These are phyloP conservation scores for Stenchaetothrips biformis DNA, from an alignment of 2,888 invertebrate species.

Conservation along the genomic window DNA sequence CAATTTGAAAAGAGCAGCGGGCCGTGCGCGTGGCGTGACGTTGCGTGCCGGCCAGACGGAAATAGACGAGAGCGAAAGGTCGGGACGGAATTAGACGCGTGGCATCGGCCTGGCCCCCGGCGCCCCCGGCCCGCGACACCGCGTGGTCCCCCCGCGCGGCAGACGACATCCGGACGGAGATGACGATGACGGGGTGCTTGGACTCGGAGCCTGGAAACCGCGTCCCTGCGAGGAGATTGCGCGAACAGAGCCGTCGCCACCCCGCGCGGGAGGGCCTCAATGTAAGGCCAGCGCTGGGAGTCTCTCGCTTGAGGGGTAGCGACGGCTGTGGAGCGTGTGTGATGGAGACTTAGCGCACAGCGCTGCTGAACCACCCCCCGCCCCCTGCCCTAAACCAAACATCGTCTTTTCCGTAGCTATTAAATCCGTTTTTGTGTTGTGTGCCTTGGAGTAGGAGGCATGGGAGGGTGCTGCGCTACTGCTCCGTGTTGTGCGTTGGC, in stretches of 20 bases:
- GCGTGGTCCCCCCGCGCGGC: constrained; percentile 5
- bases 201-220: too few species aligned
- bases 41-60: background rate
- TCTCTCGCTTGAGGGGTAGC: too few species aligned
- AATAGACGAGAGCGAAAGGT: background rate
- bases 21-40: background rate
- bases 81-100: background rate
- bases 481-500: background rate
- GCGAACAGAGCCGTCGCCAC: too few species aligned
- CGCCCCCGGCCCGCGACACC: background rate
- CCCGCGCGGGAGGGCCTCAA: too few species aligned
- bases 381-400: background rate
- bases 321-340: constrained; percentile 8
- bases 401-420: background rate
- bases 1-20: background rate
- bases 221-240: too few species aligned
- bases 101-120: background rate
- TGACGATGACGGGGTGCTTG: too few species aligned
- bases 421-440: constrained; percentile 22
- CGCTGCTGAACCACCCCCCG: constrained; percentile 1
- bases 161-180: too few species aligned
- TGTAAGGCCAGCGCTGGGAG: too few species aligned
- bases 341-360: background rate
- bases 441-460: constrained; percentile 24
- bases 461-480: too few species aligned